Conservation (phyloP, 92 coral and sea anemone species). For the Palythoa grandis region DNA sequence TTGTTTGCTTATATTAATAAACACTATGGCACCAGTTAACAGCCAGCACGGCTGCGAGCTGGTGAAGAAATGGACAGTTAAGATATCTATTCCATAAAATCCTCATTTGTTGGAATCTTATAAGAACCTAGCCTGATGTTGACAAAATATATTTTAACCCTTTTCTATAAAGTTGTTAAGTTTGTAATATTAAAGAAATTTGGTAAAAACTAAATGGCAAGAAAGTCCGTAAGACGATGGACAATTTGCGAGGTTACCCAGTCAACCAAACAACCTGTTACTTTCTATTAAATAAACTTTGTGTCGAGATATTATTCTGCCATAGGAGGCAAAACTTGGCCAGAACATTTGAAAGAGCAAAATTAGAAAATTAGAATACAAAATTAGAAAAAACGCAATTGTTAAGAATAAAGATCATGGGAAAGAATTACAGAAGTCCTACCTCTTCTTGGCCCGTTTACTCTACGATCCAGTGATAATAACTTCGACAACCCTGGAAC, state of each 20-base stretch:
- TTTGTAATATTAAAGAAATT: neutral
- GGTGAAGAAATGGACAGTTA: neutral
- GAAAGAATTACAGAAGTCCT: neutral
- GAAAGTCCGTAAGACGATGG: neutral
- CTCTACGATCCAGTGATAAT: neutral
- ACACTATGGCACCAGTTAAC: neutral
- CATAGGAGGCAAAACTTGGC: neutral
- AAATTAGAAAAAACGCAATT: neutral
- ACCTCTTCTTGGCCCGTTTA: slow-evolving; percentile 12
- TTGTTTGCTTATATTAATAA: neutral
- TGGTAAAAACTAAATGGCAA: neutral
- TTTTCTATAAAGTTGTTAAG: neutral
- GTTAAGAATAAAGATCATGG: neutral
- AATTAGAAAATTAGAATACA: neutral
- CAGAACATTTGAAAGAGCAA: neutral
- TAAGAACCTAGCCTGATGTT: neutral
- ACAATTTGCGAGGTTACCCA: slow-evolving; percentile 5
- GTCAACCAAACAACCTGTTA: slow-evolving; percentile 21
- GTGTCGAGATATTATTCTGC: neutral
- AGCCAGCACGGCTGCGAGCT: neutral
- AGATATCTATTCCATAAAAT: neutral
- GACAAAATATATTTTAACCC: neutral
- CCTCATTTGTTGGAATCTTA: neutral
- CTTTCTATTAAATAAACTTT: neutral
- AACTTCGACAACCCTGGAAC: slow-evolving; percentile 1